phyloP scores from a whole-genome alignment of 92 coral and sea anemone genomes.

The Chrysogorgia sp. region DNA sequence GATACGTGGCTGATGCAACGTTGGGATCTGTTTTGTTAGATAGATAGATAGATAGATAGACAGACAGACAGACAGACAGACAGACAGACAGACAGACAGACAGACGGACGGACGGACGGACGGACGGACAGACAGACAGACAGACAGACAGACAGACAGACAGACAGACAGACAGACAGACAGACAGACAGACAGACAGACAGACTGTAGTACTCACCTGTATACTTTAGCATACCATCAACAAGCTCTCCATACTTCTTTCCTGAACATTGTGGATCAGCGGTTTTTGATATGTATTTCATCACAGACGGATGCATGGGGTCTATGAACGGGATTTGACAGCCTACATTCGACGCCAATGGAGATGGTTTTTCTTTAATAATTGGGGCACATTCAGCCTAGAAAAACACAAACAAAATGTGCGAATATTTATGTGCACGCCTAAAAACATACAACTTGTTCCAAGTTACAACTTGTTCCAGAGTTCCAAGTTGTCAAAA shows the following conservation, averaged over 20 bases:
- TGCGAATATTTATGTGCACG: no score
- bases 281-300: conserved; percentile 1
- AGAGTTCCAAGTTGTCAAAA: no score
- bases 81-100: no score
- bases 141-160: no score
- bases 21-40: background rate
- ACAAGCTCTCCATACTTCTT: conserved; percentile 1
- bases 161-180: no score
- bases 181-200: no score
- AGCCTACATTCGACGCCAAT: conserved; percentile 3
- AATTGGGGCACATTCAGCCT: conserved; percentile 4
- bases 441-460: no score
- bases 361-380: background rate
- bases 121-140: no score
- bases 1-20: conserved; percentile 16
- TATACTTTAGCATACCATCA: conserved; percentile 1
- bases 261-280: conserved; percentile 6
- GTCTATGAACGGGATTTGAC: conserved; percentile 11
- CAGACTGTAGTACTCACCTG: background rate
- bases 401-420: background rate
- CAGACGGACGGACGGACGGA: no score
- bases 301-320: conserved; percentile 5
- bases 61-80: no score
- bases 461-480: no score
- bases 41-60: no score